These are phyloP conservation scores for Polypterus senegalus DNA, from an alignment of 2,113 vertebrate genomes.

Conservation along the genomic window DNA sequence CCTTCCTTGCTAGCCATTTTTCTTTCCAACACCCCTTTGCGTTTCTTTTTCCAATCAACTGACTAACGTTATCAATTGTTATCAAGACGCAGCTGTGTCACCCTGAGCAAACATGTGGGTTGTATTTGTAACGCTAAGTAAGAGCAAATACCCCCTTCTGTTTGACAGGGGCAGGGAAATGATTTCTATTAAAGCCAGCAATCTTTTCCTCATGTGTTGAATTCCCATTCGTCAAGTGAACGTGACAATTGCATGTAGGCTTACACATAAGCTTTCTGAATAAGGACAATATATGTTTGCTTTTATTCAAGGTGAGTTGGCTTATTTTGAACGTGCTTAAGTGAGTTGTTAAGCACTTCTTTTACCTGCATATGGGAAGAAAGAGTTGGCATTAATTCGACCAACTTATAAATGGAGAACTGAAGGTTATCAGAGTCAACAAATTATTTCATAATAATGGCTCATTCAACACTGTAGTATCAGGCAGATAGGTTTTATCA, in stretches of 20 bases:
- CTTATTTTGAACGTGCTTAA: neutral
- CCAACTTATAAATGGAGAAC: too few relatives aligned
- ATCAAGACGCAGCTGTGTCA: neutral
- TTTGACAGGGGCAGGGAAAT: neutral
- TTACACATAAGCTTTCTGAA: neutral
- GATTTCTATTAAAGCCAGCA: neutral
- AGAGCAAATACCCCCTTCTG: neutral
- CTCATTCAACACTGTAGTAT: too few relatives aligned
- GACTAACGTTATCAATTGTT: conserved; percentile 1
- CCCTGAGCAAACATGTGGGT: neutral
- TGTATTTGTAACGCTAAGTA: conserved; percentile 1
- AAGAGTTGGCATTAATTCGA: too few relatives aligned
- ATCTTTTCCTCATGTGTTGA: neutral
- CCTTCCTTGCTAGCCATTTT: neutral
- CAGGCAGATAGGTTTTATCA: too few relatives aligned
- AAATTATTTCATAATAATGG: too few relatives aligned
- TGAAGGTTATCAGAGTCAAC: too few relatives aligned
- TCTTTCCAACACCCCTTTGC: neutral
- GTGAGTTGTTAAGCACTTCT: neutral
- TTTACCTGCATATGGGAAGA: too few relatives aligned
- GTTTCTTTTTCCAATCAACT: neutral
- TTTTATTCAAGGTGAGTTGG: neutral
- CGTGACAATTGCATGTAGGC: neutral
- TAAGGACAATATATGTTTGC: neutral
- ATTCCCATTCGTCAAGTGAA: neutral